phyloP scores from a whole-genome alignment of 2,888 invertebrate species.

The Drosophila leonis region DNA sequence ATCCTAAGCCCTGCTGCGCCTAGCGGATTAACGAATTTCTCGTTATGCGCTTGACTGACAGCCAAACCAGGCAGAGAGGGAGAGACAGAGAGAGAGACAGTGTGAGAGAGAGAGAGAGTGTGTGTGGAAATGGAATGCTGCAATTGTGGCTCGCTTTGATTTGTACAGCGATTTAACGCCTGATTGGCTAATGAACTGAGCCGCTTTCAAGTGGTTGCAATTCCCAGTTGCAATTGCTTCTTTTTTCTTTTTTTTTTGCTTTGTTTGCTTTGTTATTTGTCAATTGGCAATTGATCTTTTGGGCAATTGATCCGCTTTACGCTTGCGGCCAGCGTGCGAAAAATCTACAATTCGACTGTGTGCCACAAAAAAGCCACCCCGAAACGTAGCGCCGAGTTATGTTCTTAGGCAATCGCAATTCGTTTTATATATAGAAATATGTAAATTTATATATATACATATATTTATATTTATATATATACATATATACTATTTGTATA shows the following conservation, averaged over 20 bases:
- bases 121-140: conserved; percentile 24
- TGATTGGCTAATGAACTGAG: conserved; percentile 63
- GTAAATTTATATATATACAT: too few relatives aligned
- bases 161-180: conserved; percentile 68
- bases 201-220: conserved; percentile 67
- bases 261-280: conserved; percentile 43
- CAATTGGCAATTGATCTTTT: conserved; percentile 80
- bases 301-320: conserved; percentile 77
- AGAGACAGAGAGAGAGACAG: not conserved
- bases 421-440: too few relatives aligned
- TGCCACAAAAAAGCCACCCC: not conserved
- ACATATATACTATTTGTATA: too few relatives aligned
- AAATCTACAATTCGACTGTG: conserved; percentile 11
- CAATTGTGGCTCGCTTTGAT: conserved; percentile 53
- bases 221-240: conserved; percentile 35
- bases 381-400: not conserved
- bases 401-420: too few relatives aligned
- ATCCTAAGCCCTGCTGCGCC: conserved; percentile 46
- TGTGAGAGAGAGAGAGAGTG: not conserved
- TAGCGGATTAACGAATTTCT: conserved; percentile 73
- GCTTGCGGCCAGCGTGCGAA: conserved; percentile 51
- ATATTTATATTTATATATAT: not conserved
- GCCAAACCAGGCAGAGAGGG: conserved; percentile 29
- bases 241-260: conserved; percentile 8
- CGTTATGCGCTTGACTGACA: conserved; percentile 69